Evolutionary conservation across 2,888 invertebrate species (phyloP).

Genomic region (Scotopteryx bipunctaria): DNA sequence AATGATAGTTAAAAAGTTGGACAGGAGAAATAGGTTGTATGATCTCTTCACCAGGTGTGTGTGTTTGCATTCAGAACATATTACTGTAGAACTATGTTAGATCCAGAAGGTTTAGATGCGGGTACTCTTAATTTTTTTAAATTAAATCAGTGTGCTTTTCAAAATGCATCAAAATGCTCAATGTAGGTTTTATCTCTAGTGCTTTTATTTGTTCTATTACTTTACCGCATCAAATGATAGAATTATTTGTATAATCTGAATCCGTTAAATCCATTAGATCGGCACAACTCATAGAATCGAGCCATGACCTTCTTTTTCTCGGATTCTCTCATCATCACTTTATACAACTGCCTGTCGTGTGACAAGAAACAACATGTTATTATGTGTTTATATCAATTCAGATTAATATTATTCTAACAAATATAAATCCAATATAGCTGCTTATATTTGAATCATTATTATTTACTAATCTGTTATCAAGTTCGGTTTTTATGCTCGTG

Average conservation of each 20-base stretch:
- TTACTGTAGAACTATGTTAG: conserved; percentile 37
- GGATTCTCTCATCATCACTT: conserved; percentile 72
- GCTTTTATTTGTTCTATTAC: conserved; percentile 51
- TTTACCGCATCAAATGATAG: conserved; percentile 59
- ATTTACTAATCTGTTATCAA: too few species aligned
- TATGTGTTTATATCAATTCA: conserved; percentile 44
- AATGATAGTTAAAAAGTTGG: conserved; percentile 42
- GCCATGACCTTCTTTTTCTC: conserved; percentile 72
- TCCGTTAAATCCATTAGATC: conserved; percentile 67
- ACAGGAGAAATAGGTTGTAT: conserved; percentile 32
- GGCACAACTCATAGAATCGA: conserved; percentile 72
- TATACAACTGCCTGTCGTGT: conserved; percentile 74
- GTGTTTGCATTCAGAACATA: conserved; percentile 78
- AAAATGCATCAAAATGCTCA: conserved; percentile 63
- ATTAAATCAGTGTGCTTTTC: conserved; percentile 39
- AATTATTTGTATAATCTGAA: conserved; percentile 67
- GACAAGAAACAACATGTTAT: conserved; percentile 61
- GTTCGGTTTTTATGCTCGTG: too few species aligned
- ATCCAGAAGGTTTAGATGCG: conserved; percentile 21
- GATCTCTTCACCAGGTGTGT: conserved; percentile 39
- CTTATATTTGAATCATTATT: neutral
- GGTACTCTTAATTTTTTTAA: conserved; percentile 6
- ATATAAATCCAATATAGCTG: neutral
- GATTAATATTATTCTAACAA: conserved; percentile 17
- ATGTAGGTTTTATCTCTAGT: conserved; percentile 45